phyloP scores from a whole-genome alignment of 2,113 vertebrate genomes.

The Nothoprocta pentlandii region DNA sequence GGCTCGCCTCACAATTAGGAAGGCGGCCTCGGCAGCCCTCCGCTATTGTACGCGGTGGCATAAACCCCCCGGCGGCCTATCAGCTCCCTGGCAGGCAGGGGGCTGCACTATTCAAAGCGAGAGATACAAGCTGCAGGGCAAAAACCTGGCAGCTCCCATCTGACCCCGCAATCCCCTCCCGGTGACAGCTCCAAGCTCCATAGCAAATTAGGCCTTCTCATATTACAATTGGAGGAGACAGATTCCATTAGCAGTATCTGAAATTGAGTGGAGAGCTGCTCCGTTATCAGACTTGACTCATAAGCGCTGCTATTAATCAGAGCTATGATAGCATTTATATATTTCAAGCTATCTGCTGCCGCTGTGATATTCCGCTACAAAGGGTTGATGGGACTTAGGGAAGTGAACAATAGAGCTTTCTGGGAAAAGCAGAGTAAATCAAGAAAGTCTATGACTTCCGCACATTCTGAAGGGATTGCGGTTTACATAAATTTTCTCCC shows the following conservation, averaged over 20 bases:
- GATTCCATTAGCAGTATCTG: constrained; percentile 99
- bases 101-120: constrained; percentile 99
- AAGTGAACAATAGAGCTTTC: constrained; percentile 99
- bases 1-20: constrained; percentile 99
- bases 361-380: constrained; percentile 99
- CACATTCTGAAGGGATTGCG: constrained; percentile 91
- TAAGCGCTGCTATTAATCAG: constrained; percentile 99
- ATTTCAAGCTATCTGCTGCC: constrained; percentile 99
- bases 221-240: constrained; percentile 99
- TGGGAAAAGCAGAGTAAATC: constrained; percentile 99
- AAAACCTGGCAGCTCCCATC: constrained; percentile 99
- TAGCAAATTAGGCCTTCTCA: constrained; percentile 99
- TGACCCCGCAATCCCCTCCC: constrained; percentile 99
- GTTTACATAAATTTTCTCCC: constrained; percentile 94
- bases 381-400: constrained; percentile 99
- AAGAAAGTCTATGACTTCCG: constrained; percentile 97
- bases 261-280: constrained; percentile 99
- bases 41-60: constrained; percentile 98
- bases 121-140: constrained; percentile 99
- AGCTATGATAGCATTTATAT: constrained; percentile 99
- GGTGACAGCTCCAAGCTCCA: constrained; percentile 99
- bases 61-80: constrained; percentile 99
- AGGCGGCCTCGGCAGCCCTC: constrained; percentile 98
- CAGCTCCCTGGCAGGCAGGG: constrained; percentile 99
- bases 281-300: constrained; percentile 99